phyloP scores from a whole-genome alignment of 2,113 vertebrate species.

The Sitta europaea region DNA sequence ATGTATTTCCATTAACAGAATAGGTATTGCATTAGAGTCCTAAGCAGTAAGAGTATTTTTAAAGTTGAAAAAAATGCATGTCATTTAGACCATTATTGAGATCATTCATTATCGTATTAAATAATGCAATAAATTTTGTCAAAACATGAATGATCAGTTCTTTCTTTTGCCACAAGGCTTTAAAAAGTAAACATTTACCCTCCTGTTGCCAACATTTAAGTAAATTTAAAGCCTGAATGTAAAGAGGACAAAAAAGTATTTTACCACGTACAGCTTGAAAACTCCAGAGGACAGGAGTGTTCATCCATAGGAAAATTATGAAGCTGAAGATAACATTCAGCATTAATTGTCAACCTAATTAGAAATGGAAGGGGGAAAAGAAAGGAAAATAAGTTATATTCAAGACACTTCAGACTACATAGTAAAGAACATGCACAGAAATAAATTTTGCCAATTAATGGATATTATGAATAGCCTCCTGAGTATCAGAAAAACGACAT shows the following conservation, averaged over 20 bases:
- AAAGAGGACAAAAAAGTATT: neutral
- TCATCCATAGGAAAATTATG: conserved; percentile 99
- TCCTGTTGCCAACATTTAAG: neutral
- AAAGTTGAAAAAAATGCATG: neutral
- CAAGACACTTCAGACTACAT: neutral
- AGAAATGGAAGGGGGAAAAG: conserved; percentile 35
- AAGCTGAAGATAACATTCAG: conserved; percentile 98
- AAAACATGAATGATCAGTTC: neutral
- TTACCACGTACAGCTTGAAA: conserved; percentile 96
- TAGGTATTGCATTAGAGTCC: neutral
- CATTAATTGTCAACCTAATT: conserved; percentile 96
- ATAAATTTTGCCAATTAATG: neutral
- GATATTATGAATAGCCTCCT: neutral
- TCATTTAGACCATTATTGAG: no score
- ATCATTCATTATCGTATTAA: neutral
- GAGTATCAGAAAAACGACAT: neutral
- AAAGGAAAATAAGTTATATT: neutral
- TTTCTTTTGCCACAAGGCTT: neutral
- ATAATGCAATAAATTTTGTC: neutral
- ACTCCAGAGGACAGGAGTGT: conserved; percentile 96
- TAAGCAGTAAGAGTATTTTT: neutral
- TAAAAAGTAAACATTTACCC: neutral
- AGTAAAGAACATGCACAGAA: neutral
- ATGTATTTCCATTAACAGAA: neutral
- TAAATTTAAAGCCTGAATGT: neutral